Conservation (phyloP, 2,113 vertebrate species). For the Heliornis fulica region DNA sequence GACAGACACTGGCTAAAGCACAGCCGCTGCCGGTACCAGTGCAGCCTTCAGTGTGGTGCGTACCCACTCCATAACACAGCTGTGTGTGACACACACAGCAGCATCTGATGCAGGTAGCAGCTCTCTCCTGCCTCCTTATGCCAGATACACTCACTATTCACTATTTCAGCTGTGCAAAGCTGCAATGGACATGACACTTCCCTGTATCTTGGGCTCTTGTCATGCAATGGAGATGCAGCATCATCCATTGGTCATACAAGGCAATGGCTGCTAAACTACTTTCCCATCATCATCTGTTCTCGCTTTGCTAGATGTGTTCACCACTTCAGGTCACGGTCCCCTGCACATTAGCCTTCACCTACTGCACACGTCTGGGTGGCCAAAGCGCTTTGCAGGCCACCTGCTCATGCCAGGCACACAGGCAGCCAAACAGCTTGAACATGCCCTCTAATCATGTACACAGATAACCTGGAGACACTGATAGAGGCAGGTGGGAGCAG, state of each 20-base stretch:
- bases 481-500: background rate
- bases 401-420: background rate
- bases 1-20: background rate
- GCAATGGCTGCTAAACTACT: background rate
- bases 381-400: background rate
- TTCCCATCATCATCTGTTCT: background rate
- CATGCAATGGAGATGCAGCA: background rate
- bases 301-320: background rate
- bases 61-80: background rate
- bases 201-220: background rate
- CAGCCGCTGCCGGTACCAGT: background rate
- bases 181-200: background rate
- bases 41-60: fast-evolving
- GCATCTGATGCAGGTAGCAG: too few relatives aligned
- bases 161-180: background rate
- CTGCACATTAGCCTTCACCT: background rate
- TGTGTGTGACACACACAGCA: too few relatives aligned
- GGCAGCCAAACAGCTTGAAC: background rate
- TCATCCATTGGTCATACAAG: background rate
- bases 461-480: background rate
- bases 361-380: background rate
- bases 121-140: background rate
- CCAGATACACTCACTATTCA: background rate
- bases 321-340: background rate
- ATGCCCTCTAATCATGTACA: fast-evolving